These are phyloP conservation scores for Enteromius paludinosus DNA, from an alignment of 2,797 vertebrate genomes.

Conservation along the genomic window DNA sequence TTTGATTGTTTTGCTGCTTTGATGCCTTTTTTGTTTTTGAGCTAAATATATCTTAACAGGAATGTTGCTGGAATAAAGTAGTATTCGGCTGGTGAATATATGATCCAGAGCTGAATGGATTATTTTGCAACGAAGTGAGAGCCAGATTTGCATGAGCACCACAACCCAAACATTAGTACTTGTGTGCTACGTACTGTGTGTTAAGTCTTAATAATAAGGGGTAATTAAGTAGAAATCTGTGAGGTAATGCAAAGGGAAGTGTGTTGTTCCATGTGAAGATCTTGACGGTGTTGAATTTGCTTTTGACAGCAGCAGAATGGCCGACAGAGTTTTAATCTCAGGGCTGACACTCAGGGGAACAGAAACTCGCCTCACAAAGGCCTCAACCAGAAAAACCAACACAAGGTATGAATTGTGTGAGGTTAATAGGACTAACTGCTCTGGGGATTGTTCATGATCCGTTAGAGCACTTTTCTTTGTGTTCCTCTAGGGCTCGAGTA, in stretches of 20 bases:
- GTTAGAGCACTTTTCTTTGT: constrained; percentile 25
- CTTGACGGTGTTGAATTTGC: constrained; percentile 35
- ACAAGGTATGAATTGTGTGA: constrained; percentile 73
- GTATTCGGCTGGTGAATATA: not conserved
- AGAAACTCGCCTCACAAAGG: constrained; percentile 79
- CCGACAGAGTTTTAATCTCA: constrained; percentile 77
- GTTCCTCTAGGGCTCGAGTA: constrained; percentile 66
- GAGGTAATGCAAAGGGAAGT: not conserved
- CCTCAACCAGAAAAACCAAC: constrained; percentile 78
- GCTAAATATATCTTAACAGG: not conserved
- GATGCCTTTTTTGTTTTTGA: not conserved
- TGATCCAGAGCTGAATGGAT: not conserved
- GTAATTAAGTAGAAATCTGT: not conserved
- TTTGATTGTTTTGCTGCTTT: too few species aligned
- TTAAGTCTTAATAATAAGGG: not conserved
- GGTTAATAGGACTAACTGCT: not conserved
- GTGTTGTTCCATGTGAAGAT: not conserved
- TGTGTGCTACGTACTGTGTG: not conserved
- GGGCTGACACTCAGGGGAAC: constrained; percentile 79
- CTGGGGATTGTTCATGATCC: not conserved
- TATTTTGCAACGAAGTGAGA: not conserved
- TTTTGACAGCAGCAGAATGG: constrained; percentile 79
- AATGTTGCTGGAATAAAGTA: not conserved
- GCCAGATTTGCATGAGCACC: not conserved
- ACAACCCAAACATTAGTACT: not conserved